Base-by-base conservation (phyloP, 2,113 vertebrate species). In the Menidia beryllina region DNA sequence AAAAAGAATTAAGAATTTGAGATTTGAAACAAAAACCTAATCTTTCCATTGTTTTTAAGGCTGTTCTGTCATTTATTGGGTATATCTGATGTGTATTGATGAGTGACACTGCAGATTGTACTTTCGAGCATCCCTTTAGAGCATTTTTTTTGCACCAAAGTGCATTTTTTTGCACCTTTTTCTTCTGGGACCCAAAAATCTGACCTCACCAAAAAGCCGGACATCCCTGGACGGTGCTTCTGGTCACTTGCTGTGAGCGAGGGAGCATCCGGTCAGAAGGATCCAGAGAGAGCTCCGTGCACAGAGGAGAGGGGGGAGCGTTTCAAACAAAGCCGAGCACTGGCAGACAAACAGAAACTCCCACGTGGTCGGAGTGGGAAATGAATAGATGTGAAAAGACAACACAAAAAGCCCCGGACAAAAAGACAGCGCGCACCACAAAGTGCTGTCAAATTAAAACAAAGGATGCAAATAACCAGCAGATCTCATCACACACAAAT, bases 311-410 rank as follows among this genome's bases (percentile, higher is more conserved):
- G 52, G 59, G 72, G 79, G 73, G 72, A 65, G 72, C 55, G 57
- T 64, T 72, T 45, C 26, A 34, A 69, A 78, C 59, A 83, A 78
- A 77, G 49, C 38, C 4, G 69, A 65, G 75, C 24, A 49, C 59
- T 45, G 55, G 77, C 50, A 70, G 53, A 67, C 30, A n/a, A 86
- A 65, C 61, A 63, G 27, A 11, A 66, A 65, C 79, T 79, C 84
- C 79, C 79, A 83, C 82, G 74, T 74, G 74, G 63, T 21, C 53
- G 50, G 59, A 51, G 82, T 75, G 73, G 67, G 59, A 65, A 83
- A 65, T 73, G 79, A 82, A 78, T 73, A 80, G 79, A 77, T 13
- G 62, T 1, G 15, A 86, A 66, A 67, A 88, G 45, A 76, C 72
- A 24, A 63, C 51, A 58, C 34, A 80, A 39, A 60, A 56, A 72